Evolutionary conservation across 2,888 invertebrate genomes (phyloP).

Genomic region (Tricholauxania praeusta): DNA sequence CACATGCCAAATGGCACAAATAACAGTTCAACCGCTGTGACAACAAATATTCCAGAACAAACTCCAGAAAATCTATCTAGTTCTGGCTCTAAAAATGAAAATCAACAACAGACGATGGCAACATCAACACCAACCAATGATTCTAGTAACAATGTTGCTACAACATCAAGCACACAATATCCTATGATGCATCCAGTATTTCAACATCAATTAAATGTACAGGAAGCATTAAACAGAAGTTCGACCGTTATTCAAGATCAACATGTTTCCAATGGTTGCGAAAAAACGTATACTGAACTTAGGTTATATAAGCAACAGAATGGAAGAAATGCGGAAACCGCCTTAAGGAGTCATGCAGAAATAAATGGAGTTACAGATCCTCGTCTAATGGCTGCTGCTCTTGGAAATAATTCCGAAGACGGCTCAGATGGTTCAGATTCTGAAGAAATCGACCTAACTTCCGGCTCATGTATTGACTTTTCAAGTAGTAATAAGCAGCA

Average conservation of each 20-base stretch:
- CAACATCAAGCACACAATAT: conserved; percentile 52
- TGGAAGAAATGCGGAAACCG: conserved; percentile 45
- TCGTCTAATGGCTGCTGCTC: conserved; percentile 48
- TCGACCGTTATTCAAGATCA: conserved; percentile 41
- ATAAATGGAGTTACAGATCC: conserved; percentile 52
- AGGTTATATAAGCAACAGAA: conserved; percentile 64
- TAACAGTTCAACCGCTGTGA: conserved; percentile 45
- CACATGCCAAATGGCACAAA: conserved; percentile 38
- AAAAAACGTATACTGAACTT: conserved; percentile 67
- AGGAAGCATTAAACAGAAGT: not conserved
- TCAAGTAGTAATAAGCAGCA: conserved; percentile 62
- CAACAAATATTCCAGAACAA: conserved; percentile 48
- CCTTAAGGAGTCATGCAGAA: conserved; percentile 49
- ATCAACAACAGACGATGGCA: conserved; percentile 21
- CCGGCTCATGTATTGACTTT: conserved; percentile 67
- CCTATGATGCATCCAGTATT: too few relatives aligned
- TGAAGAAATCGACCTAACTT: conserved; percentile 67
- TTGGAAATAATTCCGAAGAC: conserved; percentile 61
- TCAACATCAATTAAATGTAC: conserved; percentile 42
- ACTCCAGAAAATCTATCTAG: conserved; percentile 63
- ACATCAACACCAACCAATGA: conserved; percentile 45
- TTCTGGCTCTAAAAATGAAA: conserved; percentile 46
- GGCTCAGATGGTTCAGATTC: conserved; percentile 67
- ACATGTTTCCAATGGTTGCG: conserved; percentile 46
- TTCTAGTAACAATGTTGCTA: conserved; percentile 54